Evolutionary conservation across 2,888 invertebrate genomes (phyloP), one percentile per base, ranked within the genome.

Genomic region (Melanostoma scalare): DNA sequence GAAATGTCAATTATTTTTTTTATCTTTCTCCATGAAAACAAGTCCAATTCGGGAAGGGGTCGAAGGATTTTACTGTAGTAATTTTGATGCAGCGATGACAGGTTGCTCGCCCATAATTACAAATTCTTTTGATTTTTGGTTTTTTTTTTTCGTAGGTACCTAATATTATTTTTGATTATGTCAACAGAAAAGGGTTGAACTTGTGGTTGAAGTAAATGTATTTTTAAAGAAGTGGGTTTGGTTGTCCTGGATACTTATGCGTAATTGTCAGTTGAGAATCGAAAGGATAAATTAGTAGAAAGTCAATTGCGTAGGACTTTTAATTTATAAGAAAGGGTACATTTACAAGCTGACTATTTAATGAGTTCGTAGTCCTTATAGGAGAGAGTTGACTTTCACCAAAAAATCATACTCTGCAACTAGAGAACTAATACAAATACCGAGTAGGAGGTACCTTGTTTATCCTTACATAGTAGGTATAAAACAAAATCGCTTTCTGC

Each of bases 71-170:
- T 73, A 63, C 38, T n/a, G 30, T 35, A 36, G 60, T 79, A 74
- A 84, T 79, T 79, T 79, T 71, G 50, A 79, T 79, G 63, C 79
- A 74, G 71, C 76, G 85, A 85, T 72, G 85, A 85, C 85, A 85
- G 80, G 80, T 85, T 85, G 80, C 72, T 65, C 72, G 85, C 67
- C 42, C 80, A 61, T 84, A 84, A 84, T 84, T 84, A 84, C 67
- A 74, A 79, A 65, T 61, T 78, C 56, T 52, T 74, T 69, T 65
- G 40, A 48, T 71, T 75, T 76, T 52, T 61, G 63, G 69, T 82
- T 78, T 20, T 20, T 20, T 20, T 20, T 20, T 20, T 20, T n/a
- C n/a, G 20, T 20, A 20, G 20, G 20, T 20, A 20, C 20, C 38
- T 46, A 38, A 60, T 35, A 68, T 60, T 60, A 9, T 60, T 74